Evolutionary conservation across 2,888 invertebrate species (phyloP).

Genomic region (Eulithis prunata): DNA sequence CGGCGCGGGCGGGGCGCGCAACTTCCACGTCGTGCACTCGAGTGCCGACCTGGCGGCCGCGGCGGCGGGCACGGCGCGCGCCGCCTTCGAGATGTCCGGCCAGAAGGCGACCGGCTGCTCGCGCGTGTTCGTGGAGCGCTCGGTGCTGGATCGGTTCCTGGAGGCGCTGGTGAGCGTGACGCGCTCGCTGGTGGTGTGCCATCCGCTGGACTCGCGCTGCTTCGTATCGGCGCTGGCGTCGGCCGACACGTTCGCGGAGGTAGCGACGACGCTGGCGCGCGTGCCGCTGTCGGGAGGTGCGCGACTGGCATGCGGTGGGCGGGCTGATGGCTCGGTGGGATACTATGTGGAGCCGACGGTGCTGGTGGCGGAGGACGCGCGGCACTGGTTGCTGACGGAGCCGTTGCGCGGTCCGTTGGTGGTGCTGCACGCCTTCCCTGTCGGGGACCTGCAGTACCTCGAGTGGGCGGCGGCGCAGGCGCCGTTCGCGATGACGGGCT

Average conservation of each 20-base stretch:
- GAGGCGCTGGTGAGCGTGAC: slow-evolving; percentile 87
- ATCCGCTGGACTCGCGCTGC: slow-evolving; percentile 88
- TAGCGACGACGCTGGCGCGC: slow-evolving; percentile 78
- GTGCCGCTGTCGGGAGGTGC: slow-evolving; percentile 4
- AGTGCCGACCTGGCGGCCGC: slow-evolving; percentile 94
- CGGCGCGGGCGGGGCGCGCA: slow-evolving; percentile 97
- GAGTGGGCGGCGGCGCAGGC: slow-evolving; percentile 86
- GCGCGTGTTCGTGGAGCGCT: slow-evolving; percentile 96
- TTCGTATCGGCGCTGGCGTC: slow-evolving; percentile 92
- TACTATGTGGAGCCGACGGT: slow-evolving; percentile 96
- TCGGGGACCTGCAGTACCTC: slow-evolving; percentile 82
- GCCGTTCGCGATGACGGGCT: slow-evolving; percentile 26
- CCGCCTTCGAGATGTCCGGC: slow-evolving; percentile 98
- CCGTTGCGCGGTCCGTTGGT: slow-evolving; percentile 97
- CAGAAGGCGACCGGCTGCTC: slow-evolving; percentile 99
- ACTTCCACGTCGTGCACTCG: slow-evolving; percentile 98
- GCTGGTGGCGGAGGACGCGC: slow-evolving; percentile 89
- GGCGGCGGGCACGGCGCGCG: slow-evolving; percentile 92
- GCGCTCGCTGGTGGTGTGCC: slow-evolving; percentile 93
- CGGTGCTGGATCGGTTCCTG: slow-evolving; percentile 91
- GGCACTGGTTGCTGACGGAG: slow-evolving; percentile 91
- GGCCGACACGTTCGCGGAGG: slow-evolving; percentile 93
- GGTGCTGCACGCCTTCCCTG: slow-evolving; percentile 92
- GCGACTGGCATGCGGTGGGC: slow-evolving; percentile 70
- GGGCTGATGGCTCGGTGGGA: slow-evolving; percentile 82